Evolutionary conservation across 2,888 invertebrate species (phyloP).

Genomic region (Syritta pipiens): DNA sequence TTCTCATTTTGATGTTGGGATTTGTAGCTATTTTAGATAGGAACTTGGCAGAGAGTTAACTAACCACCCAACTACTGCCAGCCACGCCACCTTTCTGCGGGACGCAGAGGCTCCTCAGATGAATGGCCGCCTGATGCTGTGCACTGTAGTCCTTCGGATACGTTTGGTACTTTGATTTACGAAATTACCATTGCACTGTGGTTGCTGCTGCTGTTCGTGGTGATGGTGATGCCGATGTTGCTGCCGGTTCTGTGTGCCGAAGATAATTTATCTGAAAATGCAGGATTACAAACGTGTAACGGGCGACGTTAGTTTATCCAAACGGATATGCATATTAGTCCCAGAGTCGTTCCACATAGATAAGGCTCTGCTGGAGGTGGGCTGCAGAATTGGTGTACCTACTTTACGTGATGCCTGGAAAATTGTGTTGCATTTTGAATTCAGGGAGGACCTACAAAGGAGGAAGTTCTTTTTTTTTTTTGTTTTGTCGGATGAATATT

Average conservation of each 20-base stretch:
- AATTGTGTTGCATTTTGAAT: constrained; percentile 26
- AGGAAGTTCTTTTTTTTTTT: background rate
- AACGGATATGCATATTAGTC: constrained; percentile 69
- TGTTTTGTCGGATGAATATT: too few relatives aligned
- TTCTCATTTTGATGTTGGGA: constrained; percentile 68
- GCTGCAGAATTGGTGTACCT: constrained; percentile 23
- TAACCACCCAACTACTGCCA: constrained; percentile 64
- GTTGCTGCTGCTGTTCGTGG: constrained; percentile 8
- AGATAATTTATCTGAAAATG: constrained; percentile 69
- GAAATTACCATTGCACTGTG: constrained; percentile 55
- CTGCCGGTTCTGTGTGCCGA: constrained; percentile 50
- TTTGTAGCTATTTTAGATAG: constrained; percentile 69
- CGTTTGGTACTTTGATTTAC: constrained; percentile 61
- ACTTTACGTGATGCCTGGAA: constrained; percentile 11
- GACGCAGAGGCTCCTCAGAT: constrained; percentile 8
- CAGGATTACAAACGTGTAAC: constrained; percentile 69
- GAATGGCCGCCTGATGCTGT: background rate
- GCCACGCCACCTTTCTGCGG: background rate
- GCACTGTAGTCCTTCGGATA: constrained; percentile 28
- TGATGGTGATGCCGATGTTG: constrained; percentile 16
- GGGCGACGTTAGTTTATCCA: constrained; percentile 68
- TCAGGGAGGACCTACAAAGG: background rate
- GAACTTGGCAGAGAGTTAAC: constrained; percentile 66
- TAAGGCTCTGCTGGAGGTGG: constrained; percentile 58
- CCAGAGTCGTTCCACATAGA: constrained; percentile 67